Evolutionary conservation across 2,113 vertebrate species (phyloP).

Genomic region (Phylloscopus trochiloides): DNA sequence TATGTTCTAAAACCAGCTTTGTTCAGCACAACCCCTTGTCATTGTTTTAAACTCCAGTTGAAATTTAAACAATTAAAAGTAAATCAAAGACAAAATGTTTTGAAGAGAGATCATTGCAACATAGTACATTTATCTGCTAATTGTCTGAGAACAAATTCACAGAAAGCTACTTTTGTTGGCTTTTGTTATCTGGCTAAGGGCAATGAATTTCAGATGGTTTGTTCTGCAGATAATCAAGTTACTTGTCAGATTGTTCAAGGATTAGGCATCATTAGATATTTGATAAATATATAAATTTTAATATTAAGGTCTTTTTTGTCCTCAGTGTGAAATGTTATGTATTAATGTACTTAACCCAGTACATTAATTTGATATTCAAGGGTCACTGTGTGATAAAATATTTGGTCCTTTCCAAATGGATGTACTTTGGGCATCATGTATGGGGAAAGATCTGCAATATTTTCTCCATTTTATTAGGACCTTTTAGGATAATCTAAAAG

Average conservation of each 20-base stretch:
- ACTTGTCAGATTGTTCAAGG: conserved; percentile 32
- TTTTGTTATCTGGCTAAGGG: conserved; percentile 20
- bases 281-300: neutral
- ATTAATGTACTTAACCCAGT: neutral
- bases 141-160: conserved; percentile 30
- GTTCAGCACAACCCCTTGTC: neutral
- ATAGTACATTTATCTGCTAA: conserved; percentile 52
- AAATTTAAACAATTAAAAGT: conserved; percentile 61
- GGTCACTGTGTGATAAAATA: neutral
- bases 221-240: conserved; percentile 41
- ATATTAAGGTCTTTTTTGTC: neutral
- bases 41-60: neutral
- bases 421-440: neutral
- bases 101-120: conserved; percentile 4
- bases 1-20: neutral
- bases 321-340: neutral
- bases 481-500: neutral
- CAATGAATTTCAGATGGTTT: conserved; percentile 45
- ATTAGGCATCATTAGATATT: conserved; percentile 18
- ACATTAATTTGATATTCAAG: neutral
- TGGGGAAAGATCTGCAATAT: neutral
- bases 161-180: conserved; percentile 19
- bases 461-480: neutral
- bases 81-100: conserved; percentile 50
- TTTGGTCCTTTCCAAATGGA: neutral